A percentile compares a stretch with the other conserved stretches of the same genome.
phyloP scores from a whole-genome alignment of 1,140 invertebrate species.

The Chironomus striatipennis region DNA sequence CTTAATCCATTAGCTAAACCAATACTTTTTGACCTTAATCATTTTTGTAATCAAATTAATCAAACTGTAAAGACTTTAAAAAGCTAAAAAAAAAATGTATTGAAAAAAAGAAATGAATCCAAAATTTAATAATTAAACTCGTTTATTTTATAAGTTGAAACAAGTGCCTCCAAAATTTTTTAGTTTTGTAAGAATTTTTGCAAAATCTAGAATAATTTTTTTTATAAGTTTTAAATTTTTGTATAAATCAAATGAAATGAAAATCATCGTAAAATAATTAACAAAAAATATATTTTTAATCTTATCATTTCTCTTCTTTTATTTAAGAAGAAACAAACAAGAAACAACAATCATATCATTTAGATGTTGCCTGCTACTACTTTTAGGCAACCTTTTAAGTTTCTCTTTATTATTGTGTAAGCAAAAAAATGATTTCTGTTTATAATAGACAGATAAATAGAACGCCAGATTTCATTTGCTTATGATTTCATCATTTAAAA shows the following conservation, averaged over 20 bases:
- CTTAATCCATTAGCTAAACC: neutral
- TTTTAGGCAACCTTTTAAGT: no score
- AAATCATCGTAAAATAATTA: no score
- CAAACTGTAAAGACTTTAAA: neutral
- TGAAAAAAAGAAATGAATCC: neutral
- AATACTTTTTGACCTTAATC: neutral
- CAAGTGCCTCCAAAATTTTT: constrained; percentile 6
- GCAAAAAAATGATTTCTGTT: neutral
- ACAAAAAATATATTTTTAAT: no score
- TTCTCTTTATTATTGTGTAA: no score
- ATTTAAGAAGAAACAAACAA: no score
- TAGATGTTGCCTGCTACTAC: no score
- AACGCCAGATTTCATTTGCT: neutral
- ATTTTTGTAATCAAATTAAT: neutral
- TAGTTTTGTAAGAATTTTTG: neutral
- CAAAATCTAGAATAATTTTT: neutral
- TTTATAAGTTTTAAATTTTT: neutral
- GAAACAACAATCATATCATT: no score
- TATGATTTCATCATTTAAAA: neutral
- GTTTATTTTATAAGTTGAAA: neutral
- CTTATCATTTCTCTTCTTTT: no score
- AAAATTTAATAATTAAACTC: neutral
- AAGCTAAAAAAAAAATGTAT: neutral
- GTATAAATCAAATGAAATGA: no score
- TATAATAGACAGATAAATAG: neutral